These are phyloP conservation scores for Diarsia rubi DNA, from an alignment of 2,888 invertebrate genomes.

Conservation along the genomic window DNA sequence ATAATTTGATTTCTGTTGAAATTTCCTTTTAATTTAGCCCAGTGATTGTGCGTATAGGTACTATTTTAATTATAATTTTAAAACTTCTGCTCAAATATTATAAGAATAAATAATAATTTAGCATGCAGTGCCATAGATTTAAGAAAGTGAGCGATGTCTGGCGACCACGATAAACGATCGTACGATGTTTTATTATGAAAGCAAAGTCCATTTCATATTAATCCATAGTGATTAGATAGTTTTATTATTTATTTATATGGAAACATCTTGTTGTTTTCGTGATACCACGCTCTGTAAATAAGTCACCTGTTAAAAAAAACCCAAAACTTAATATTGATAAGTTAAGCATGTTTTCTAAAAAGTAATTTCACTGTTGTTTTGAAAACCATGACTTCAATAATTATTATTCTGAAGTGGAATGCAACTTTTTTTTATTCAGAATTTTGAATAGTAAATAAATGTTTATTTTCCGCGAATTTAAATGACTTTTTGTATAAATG, in stretches of 20 bases:
- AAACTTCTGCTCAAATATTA: conserved; percentile 43
- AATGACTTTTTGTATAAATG: conserved; percentile 35
- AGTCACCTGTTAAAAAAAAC: neutral
- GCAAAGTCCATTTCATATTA: conserved; percentile 24
- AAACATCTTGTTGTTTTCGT: neutral
- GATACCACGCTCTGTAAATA: neutral
- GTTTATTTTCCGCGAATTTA: neutral
- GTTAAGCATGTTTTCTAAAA: neutral
- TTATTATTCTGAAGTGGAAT: neutral
- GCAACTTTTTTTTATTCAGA: neutral
- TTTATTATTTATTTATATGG: conserved; percentile 1
- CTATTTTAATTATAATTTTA: neutral
- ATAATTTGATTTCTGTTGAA: conserved; percentile 2
- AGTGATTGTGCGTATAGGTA: neutral
- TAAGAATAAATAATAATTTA: conserved; percentile 8
- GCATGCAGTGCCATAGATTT: conserved; percentile 41
- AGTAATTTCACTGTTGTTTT: neutral
- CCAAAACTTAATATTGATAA: neutral
- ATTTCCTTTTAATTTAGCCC: neutral
- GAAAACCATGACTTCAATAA: neutral
- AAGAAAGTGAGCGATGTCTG: neutral
- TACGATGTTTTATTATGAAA: conserved; percentile 26
- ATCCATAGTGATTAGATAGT: conserved; percentile 41
- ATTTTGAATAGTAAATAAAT: neutral
- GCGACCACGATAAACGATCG: neutral